Conservation (phyloP, 2,888 invertebrate genomes). For the Pyrgus malvae region DNA sequence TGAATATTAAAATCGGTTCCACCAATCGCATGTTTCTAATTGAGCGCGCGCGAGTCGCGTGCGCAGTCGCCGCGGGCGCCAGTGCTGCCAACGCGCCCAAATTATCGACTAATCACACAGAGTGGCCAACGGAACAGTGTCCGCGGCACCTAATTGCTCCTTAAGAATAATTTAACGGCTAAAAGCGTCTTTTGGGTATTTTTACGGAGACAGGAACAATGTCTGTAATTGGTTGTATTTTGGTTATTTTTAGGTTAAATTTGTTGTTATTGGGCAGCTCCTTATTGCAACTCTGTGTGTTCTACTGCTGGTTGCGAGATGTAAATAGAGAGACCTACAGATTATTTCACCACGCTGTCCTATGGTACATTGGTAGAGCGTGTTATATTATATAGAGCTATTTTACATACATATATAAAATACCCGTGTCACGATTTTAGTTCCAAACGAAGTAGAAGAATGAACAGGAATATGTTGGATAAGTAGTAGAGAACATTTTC, state of each 20-base stretch:
- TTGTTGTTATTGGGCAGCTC: neutral
- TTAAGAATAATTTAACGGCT: slow-evolving; percentile 61
- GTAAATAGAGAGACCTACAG: too few relatives aligned
- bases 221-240: neutral
- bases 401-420: too few relatives aligned
- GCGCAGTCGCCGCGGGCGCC: slow-evolving; percentile 51
- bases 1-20: slow-evolving; percentile 16
- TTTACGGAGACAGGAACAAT: slow-evolving; percentile 17
- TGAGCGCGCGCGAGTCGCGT: slow-evolving; percentile 57
- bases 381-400: too few relatives aligned
- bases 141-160: slow-evolving; percentile 58
- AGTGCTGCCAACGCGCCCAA: slow-evolving; percentile 55
- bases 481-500: too few relatives aligned
- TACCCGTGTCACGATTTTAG: too few relatives aligned
- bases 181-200: slow-evolving; percentile 45
- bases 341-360: too few relatives aligned
- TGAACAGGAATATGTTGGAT: too few relatives aligned
- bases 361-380: too few relatives aligned
- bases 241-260: neutral
- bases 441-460: too few relatives aligned
- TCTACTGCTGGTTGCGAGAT: too few relatives aligned
- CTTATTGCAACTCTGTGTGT: too few relatives aligned
- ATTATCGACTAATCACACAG: slow-evolving; percentile 67
- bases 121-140: slow-evolving; percentile 55
- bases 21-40: slow-evolving; percentile 60